phyloP scores from a whole-genome alignment of 2,888 invertebrate genomes.

The Aporophyla lueneburgensis region DNA sequence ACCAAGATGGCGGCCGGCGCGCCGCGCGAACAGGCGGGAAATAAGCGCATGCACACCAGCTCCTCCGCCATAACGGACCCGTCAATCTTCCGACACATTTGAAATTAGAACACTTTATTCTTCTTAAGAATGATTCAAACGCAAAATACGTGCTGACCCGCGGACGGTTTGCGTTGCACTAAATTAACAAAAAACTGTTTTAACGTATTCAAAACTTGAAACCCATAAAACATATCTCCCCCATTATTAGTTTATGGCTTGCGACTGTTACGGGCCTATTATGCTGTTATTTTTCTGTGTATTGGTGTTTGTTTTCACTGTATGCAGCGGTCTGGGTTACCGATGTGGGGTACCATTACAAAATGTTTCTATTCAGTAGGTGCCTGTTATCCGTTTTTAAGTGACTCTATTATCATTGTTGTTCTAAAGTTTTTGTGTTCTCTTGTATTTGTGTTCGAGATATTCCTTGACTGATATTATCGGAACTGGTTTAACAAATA shows the following conservation, averaged over 20 bases:
- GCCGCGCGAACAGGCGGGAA: constrained; percentile 84
- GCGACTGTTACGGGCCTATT: constrained; percentile 88
- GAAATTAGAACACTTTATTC: constrained; percentile 75
- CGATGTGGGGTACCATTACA: constrained; percentile 84
- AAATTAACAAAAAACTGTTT: constrained; percentile 85
- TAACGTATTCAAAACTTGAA: constrained; percentile 88
- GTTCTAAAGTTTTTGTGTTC: constrained; percentile 61
- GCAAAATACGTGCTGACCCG: constrained; percentile 82
- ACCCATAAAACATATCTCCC: constrained; percentile 90
- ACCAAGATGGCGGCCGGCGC: constrained; percentile 89
- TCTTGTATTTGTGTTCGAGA: constrained; percentile 24
- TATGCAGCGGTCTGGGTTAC: constrained; percentile 83
- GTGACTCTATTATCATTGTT: constrained; percentile 70
- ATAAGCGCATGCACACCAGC: constrained; percentile 86
- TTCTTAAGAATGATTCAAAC: constrained; percentile 56
- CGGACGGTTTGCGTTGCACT: constrained; percentile 84
- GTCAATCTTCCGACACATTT: constrained; percentile 80
- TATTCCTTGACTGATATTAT: background rate
- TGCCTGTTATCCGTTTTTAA: constrained; percentile 62
- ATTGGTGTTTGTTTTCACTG: constrained; percentile 88
- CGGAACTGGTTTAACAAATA: background rate
- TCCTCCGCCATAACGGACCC: constrained; percentile 78
- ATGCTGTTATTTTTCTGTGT: constrained; percentile 88
- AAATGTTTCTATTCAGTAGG: constrained; percentile 78
- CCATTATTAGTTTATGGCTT: constrained; percentile 90